Evolutionary conservation across 2,113 vertebrate species (phyloP).

Genomic region (Pseudorectes ferrugineus): DNA sequence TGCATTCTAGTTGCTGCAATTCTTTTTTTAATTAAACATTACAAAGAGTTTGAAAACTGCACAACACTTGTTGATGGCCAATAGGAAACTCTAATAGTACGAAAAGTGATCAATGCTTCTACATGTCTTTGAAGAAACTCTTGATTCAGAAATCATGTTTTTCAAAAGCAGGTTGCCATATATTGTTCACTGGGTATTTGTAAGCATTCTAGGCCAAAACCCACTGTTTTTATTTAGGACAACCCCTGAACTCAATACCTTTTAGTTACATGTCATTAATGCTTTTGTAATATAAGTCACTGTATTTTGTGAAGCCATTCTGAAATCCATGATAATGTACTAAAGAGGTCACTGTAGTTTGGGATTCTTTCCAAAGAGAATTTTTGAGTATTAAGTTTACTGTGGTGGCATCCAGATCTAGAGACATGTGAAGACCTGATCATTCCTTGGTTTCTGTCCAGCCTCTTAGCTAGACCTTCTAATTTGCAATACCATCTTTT

Average conservation of each 20-base stretch:
- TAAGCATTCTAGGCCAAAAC: neutral
- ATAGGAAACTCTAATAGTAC: neutral
- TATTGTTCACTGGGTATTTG: neutral
- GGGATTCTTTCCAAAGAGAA: neutral
- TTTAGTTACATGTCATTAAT: neutral
- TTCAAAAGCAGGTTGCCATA: neutral
- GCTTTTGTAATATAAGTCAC: neutral
- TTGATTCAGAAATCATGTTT: neutral
- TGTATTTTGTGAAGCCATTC: neutral
- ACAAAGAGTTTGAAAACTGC: neutral
- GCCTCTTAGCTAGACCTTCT: neutral
- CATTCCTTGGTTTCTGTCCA: neutral
- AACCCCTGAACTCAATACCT: neutral
- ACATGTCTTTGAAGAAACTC: neutral
- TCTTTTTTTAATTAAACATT: neutral
- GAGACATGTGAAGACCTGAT: neutral
- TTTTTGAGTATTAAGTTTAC: neutral
- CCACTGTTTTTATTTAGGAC: neutral
- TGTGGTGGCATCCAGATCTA: neutral
- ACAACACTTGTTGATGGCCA: neutral
- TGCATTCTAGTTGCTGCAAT: neutral
- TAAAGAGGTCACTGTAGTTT: neutral
- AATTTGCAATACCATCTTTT: neutral
- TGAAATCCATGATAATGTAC: neutral
- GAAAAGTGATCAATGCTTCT: neutral